Base-by-base conservation (phyloP, 2,113 vertebrate genomes). In the Dolichallabes microphthalmus region DNA sequence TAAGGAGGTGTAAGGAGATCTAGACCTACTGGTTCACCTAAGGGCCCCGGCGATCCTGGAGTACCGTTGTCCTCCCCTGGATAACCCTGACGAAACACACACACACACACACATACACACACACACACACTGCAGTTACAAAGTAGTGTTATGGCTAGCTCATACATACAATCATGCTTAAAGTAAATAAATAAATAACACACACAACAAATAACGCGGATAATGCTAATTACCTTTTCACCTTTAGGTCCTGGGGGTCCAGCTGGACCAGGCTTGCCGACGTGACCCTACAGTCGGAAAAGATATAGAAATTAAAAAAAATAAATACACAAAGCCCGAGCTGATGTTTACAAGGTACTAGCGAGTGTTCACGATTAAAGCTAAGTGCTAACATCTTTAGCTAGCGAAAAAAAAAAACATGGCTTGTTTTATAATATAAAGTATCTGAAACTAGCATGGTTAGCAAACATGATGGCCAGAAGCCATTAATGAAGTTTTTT, bases 1-100 rank as follows among this genome's bases (percentile, higher is more conserved):
- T 45, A 45, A 89, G 89, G 86, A 94, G 88, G 91, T 94, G 90
- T 90, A 93, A 94, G 89, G 93, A 96, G 96, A 95, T 94, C 96
- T 97, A 97, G 94, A 99, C 98, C 96, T 99, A 98, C 98, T 98
- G 98, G 97, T 98, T 99, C 98, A 99, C 98, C 98, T 98, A 95
- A 96, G 95, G 96, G 95, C 94, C 98, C 98, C 89, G 95, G 95
- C 68, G 91, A 94, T 96, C 98, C 98, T 79, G 94, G 92, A 71
- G 93, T 92, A 90, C 90, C 94, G 89, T 91, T 97, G 90, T 98
- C 98, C 89, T 98, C 97, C 1, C 98, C 98, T 88, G 96, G 95
- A 85, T 96, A 97, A 90, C 98, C 98, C 98, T 99, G 92, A 85
- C 94, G 91, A 32, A 57, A 91, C 71, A 74, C 39, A 74, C 71